phyloP scores from a whole-genome alignment of 1,140 invertebrate species.

The Physella acuta region DNA sequence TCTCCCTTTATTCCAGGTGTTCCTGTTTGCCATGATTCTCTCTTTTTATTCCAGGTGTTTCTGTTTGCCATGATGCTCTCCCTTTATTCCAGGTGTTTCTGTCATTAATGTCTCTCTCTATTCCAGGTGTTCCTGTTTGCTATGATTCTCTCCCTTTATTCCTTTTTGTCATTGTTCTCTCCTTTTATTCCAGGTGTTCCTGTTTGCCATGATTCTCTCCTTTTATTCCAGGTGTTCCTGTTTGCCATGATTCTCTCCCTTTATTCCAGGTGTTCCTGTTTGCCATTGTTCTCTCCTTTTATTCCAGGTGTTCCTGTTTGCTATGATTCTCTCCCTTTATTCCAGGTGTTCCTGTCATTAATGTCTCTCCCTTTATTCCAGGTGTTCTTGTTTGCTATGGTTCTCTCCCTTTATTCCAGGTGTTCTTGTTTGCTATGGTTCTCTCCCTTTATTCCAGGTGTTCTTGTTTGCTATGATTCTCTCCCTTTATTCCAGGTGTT shows the following conservation, averaged over 20 bases:
- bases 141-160: neutral
- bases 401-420: neutral
- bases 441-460: neutral
- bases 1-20: neutral
- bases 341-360: too few species aligned
- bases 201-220: too few species aligned
- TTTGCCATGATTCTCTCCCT: neutral
- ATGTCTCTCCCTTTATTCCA: neutral
- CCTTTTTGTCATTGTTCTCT: neutral
- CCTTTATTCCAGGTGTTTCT: neutral
- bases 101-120: neutral
- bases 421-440: too few species aligned
- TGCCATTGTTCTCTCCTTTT: neutral
- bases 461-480: neutral
- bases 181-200: neutral
- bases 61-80: neutral
- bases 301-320: neutral
- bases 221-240: neutral
- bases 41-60: neutral
- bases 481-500: constrained; percentile 32
- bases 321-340: neutral
- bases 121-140: neutral
- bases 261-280: neutral
- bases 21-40: too few species aligned
- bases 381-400: neutral